Evolutionary conservation across 2,797 vertebrate species (phyloP).

Genomic region (Cynopterus sphinx): DNA sequence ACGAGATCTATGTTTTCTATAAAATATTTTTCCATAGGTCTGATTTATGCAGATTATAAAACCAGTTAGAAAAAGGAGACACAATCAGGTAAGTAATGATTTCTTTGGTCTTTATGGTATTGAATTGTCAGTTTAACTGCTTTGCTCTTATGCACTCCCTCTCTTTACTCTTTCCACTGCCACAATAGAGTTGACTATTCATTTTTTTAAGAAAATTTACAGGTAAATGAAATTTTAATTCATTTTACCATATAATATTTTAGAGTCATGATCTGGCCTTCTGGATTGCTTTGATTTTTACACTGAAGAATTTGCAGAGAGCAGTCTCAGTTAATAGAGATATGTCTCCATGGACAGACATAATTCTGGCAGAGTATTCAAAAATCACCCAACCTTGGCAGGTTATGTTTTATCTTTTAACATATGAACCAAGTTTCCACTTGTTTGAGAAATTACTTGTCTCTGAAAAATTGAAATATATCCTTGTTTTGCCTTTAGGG

Average conservation of each 20-base stretch:
- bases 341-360: not conserved
- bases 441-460: not conserved
- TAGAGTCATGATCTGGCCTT: not conserved
- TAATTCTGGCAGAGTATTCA: not conserved
- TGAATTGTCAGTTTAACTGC: not conserved
- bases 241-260: not conserved
- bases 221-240: not conserved
- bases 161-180: not conserved
- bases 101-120: not conserved
- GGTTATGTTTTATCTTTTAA: not conserved
- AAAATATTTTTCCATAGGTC: not conserved
- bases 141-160: not conserved
- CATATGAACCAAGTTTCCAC: not conserved
- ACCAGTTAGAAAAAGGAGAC: not conserved
- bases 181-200: not conserved
- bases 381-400: not conserved
- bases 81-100: not conserved
- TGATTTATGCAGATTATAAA: not conserved
- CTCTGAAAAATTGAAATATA: not conserved
- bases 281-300: not conserved
- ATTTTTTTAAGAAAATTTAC: not conserved
- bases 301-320: not conserved
- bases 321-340: not conserved
- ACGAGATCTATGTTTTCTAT: not conserved
- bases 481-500: not conserved